Base-by-base conservation (phyloP, 2,113 vertebrate species). In the Cercocebus atys region DNA sequence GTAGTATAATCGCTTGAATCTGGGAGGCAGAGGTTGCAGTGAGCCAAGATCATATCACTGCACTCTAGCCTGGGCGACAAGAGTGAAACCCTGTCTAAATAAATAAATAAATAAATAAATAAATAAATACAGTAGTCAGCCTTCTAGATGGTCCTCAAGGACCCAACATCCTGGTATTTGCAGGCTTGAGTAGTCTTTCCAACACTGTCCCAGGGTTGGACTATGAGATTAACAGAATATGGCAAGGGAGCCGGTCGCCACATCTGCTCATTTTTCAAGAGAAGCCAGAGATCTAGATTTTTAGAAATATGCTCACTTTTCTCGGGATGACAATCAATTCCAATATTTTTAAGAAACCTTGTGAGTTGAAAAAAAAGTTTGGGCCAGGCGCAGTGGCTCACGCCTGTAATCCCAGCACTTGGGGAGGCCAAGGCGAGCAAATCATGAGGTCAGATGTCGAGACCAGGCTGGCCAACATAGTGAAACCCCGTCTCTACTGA, bases 341-440 rank as follows among this genome's bases (percentile, higher is more conserved):
- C 84, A 66, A 14, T 40, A 87, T 52, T 86, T 92, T 73, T n/a
- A 64, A 64, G 78, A 75, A 35, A 40, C 0, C 16, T 50, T 40
- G 8, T 81, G 40, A 94, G 23, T 64, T 32, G 59, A 35, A n/a
- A 68, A 45, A 55, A 30, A 45, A 20, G 47, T 35, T 80, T 80
- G 22, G 6, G 6, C 52, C 17, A 2, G 52, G 52, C 17, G 0
- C 52, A 52, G 16, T 52, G 50, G 50, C 50, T 52, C 50, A 52
- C 6, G 52, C 52, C 17, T 55, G 17, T 55, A 55, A 55, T 55
- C 52, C 52, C 52, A 20, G 52, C 52, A 55, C 52, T 55, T 55
- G 6, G 17, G 52, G 52, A 55, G 52, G 17, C 52, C 0, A 0
- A 55, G 52, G 17, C 5, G 17, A 18, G 52, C 5, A 18, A 18